A percentile compares a stretch with the other conserved stretches of the same genome.
These are phyloP conservation scores for Ostrea edulis DNA, from an alignment of 1,140 invertebrate species.

Conservation along the genomic window DNA sequence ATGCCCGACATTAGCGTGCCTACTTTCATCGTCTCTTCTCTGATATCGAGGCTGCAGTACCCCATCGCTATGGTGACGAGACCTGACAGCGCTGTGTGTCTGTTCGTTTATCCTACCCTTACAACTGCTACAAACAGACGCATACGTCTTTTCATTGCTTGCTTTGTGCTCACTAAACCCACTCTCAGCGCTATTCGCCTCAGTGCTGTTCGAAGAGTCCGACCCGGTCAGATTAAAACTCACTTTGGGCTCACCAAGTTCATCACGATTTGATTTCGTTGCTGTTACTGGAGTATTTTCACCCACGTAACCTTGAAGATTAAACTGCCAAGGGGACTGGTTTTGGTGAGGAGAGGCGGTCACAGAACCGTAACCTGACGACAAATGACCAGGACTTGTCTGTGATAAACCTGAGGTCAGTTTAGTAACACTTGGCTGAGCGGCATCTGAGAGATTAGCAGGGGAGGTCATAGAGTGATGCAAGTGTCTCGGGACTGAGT, in stretches of 20 bases:
- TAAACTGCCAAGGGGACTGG: slow-evolving; percentile 10
- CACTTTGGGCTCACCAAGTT: slow-evolving; percentile 53
- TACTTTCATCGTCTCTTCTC: neutral
- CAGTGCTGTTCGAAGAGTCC: slow-evolving; percentile 53
- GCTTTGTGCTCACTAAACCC: slow-evolving; percentile 68
- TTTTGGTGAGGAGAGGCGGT: neutral
- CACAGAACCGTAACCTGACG: neutral
- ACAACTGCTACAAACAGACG: slow-evolving; percentile 61
- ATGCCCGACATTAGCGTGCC: neutral
- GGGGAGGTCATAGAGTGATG: neutral
- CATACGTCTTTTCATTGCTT: slow-evolving; percentile 46
- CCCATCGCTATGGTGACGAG: neutral
- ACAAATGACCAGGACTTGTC: neutral
- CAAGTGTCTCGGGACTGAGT: neutral
- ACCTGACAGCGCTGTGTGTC: neutral
- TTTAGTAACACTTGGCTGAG: no score
- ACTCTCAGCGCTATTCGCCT: slow-evolving; percentile 65
- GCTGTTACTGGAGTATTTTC: neutral
- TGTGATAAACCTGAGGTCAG: neutral
- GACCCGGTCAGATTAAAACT: slow-evolving; percentile 64
- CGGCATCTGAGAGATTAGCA: neutral
- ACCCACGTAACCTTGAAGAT: neutral
- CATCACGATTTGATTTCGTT: slow-evolving; percentile 1
- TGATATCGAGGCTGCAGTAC: neutral
- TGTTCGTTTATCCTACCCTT: slow-evolving; percentile 31